Conservation (phyloP, 2,113 vertebrate species). For the Nansenia antarctica region DNA sequence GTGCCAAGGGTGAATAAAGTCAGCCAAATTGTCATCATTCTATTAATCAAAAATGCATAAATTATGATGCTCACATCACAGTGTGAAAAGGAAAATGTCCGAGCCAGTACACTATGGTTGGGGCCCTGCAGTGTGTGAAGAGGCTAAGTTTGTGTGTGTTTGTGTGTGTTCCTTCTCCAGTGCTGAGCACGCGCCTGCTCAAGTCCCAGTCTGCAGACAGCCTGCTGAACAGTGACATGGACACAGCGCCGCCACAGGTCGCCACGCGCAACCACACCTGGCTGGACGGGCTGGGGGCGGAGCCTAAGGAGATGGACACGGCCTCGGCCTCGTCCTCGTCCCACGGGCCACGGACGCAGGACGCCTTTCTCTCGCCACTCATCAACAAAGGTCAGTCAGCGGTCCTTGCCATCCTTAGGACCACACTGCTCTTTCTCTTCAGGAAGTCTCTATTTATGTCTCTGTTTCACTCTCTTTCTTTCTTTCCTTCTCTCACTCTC, state of each 20-base stretch:
- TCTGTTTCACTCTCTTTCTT: background rate
- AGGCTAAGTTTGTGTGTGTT: background rate
- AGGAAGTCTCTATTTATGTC: background rate
- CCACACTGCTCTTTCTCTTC: background rate
- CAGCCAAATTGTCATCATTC: too few relatives aligned
- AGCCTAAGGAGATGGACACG: conserved; percentile 84
- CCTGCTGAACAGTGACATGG: conserved; percentile 86
- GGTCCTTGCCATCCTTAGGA: background rate
- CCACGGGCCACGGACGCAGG: conserved; percentile 86
- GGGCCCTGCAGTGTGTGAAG: too few relatives aligned
- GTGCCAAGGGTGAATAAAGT: too few relatives aligned
- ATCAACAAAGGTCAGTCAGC: conserved; percentile 85
- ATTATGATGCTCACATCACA: too few relatives aligned
- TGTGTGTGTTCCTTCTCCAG: conserved; percentile 47
- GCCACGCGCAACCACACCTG: conserved; percentile 82
- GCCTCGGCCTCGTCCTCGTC: conserved; percentile 82
- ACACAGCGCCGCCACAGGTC: conserved; percentile 70
- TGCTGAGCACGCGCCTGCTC: conserved; percentile 83
- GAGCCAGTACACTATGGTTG: too few relatives aligned
- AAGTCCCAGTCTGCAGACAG: conserved; percentile 91
- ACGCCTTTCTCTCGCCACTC: conserved; percentile 93
- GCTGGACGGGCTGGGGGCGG: conserved; percentile 78
- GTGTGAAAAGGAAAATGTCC: too few relatives aligned
- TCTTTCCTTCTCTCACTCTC: background rate
- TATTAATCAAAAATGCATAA: too few relatives aligned